Base-by-base conservation (phyloP, 2,113 vertebrate genomes). In the Cavia aperea region DNA sequence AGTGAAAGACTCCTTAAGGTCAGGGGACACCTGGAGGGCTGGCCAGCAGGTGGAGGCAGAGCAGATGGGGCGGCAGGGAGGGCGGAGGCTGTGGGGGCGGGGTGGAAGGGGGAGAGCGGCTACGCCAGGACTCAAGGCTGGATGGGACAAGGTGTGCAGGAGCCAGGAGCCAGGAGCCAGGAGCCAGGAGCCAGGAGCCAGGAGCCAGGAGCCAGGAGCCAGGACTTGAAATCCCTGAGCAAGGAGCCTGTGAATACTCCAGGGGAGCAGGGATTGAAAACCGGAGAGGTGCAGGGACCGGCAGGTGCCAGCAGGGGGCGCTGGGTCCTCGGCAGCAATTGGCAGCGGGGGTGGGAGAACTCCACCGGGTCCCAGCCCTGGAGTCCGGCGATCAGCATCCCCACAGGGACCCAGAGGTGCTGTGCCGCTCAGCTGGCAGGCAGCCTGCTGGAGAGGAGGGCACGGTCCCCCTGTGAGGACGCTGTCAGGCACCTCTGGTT, bases 231-330 rank as follows among this genome's bases (percentile, higher is more conserved):
- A 1, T 73, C 23, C 39, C 7, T 1, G 75, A n/a, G 33, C 0
- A 6, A 84, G 58, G 58, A 10, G 26, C 29, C 86, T 60, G 24
- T 60, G 51, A 73, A 58, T 8, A 13, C 19, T 49, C n/a, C 11
- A 12, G 10, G 18, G 63, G 5, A 58, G 39, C 24, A 36, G 43
- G 26, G 39, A 46, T 75, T 46, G 18, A 24, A 8, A 1, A 43
- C 0, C 16, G 3, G 3, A 21, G 7, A 46, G 36, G 29, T 12
- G 15, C 4, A 26, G 9, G 24, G 31, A 73, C 15, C 29, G 9
- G 31, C 19, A 4, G 49, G 6, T 21, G 23, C 88, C 77, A 79
- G 49, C 90, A 95, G 93, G 49, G 58, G 89, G 91, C 43, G n/a
- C 70, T 36, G 0, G 4, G 26, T 16, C 21, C 68, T 72, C 5